Conservation (phyloP, 2,888 invertebrate species). For the Campoplex capitator region DNA sequence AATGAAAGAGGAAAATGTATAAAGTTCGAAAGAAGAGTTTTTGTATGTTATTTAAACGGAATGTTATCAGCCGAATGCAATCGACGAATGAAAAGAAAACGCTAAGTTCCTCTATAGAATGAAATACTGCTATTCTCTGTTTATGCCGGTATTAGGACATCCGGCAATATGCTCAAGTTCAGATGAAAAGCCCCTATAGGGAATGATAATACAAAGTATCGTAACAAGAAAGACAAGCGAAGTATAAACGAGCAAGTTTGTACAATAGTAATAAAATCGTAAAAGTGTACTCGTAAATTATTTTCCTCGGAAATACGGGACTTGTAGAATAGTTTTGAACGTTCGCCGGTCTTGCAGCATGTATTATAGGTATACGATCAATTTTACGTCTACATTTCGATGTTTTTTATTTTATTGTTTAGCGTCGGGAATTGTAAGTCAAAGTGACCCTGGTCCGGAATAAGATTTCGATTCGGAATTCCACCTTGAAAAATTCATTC, state of each 20-base stretch:
- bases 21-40: constrained; percentile 2
- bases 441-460: not conserved
- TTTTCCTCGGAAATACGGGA: not conserved
- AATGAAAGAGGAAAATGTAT: not conserved
- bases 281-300: constrained; percentile 1
- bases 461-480: not conserved
- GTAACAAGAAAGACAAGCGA: not conserved
- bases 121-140: not conserved
- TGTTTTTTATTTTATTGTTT: not conserved
- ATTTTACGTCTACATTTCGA: not conserved
- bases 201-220: not conserved
- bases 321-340: not conserved
- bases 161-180: not conserved
- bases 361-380: not conserved
- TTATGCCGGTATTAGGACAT: not conserved
- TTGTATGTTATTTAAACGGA: not conserved
- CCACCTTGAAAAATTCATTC: too few relatives aligned
- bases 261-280: constrained; percentile 4
- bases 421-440: not conserved
- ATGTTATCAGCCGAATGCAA: too few relatives aligned
- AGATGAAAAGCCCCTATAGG: not conserved
- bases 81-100: not conserved
- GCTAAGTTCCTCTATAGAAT: not conserved
- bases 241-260: not conserved
- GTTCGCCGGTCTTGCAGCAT: not conserved